phyloP scores from a whole-genome alignment of 2,797 vertebrate species.

The Chiloscyllium punctatum region DNA sequence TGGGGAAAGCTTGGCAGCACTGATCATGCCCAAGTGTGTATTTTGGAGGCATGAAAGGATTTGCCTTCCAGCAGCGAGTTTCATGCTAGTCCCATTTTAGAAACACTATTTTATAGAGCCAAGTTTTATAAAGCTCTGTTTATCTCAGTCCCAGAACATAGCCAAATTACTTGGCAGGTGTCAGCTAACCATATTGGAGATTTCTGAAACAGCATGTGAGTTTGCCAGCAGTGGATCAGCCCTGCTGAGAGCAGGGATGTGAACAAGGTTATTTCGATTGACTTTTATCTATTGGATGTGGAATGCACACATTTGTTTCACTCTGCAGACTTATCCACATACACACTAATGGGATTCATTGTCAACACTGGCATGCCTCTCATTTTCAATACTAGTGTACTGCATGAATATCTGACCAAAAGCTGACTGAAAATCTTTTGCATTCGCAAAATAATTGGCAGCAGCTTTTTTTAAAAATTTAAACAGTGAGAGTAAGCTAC shows the following conservation, averaged over 20 bases:
- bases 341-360: neutral
- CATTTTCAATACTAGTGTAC: neutral
- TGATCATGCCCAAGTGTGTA: neutral
- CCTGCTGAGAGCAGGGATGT: neutral
- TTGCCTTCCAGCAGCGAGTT: conserved; percentile 9
- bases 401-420: neutral
- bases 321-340: neutral
- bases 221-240: conserved; percentile 1
- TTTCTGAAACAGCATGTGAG: conserved; percentile 5
- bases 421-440: neutral
- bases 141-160: neutral
- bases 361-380: neutral
- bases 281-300: neutral
- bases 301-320: neutral
- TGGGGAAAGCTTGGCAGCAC: neutral
- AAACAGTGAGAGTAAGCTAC: no score
- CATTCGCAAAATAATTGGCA: neutral
- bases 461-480: no score
- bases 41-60: neutral
- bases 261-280: conserved; percentile 14
- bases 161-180: conserved; percentile 20
- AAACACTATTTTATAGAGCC: neutral
- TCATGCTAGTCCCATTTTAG: neutral
- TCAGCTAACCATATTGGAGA: conserved; percentile 19
- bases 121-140: neutral